Evolutionary conservation across 2,113 vertebrate genomes (phyloP), one percentile per base, ranked within the genome.

Genomic region (Otus sunia): DNA sequence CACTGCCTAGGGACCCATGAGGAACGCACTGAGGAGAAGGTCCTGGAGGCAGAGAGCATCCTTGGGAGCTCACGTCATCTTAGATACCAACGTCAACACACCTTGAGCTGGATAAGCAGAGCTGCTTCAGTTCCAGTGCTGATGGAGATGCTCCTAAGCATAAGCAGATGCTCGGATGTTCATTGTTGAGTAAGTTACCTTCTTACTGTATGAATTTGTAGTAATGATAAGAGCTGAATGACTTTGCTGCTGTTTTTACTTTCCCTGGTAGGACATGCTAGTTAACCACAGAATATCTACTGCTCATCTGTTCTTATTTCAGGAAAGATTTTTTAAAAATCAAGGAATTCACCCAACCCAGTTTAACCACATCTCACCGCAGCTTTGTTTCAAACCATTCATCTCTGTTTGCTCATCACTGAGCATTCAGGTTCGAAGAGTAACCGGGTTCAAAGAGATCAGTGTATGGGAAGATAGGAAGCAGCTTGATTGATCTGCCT

Each of bases 1-100:
- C 5, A 2, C 21, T 62, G 68, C 81, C 10, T 81, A 52, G 59
- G n/a, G 43, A 10, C 8, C 14, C 5, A 1, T 1, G 22, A 63
- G 15, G 32, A 67, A 15, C 39, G 18, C 37, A 22, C 6, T 0
- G 0, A 12, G 22, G 32, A 87, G n/a, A 62, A 39, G 41, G 47
- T 15, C 21, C 60, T 76, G 0, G 20, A 10, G 78, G 45, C 69
- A 67, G 69, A 32, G 49, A 75, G 29, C 69, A 30, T 83, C 53
- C 34, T 23, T 37, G 53, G 56, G n/a, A 64, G 53, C 27, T 68
- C 56, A 3, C 7, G 1, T 25, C 47, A 6, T 15, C 58, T 68
- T n/a, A 22, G 62, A 2, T 72, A 56, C 49, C 67, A 39, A 55
- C 52, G 43, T 32, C 75, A 47, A 9, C 12, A n/a, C 34, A 19